phyloP scores from a whole-genome alignment of 92 coral and sea anemone species.

The Anthopleura xanthogrammica region DNA sequence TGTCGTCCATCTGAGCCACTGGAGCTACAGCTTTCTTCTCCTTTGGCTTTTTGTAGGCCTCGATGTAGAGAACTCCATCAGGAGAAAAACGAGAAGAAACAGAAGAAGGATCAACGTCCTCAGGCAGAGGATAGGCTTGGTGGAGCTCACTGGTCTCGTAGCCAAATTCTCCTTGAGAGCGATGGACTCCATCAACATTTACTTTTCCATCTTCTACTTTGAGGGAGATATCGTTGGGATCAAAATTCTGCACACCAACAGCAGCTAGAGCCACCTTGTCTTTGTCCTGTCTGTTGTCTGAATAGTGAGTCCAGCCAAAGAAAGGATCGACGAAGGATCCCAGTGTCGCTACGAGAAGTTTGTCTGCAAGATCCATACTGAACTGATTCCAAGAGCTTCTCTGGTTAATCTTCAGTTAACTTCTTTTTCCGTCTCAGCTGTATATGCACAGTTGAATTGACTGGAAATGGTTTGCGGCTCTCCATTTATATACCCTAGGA shows the following conservation, averaged over 20 bases:
- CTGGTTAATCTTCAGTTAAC: too few relatives aligned
- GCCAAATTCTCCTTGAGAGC: conserved; percentile 81
- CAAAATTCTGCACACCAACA: conserved; percentile 73
- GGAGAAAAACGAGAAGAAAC: conserved; percentile 73
- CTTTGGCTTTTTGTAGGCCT: conserved; percentile 55
- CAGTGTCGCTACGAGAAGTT: neutral
- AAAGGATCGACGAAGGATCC: neutral
- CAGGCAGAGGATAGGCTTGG: conserved; percentile 80
- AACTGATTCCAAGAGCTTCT: too few relatives aligned
- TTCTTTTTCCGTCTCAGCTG: too few relatives aligned
- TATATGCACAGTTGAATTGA: too few relatives aligned
- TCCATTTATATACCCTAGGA: too few relatives aligned
- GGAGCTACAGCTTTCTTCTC: conserved; percentile 38
- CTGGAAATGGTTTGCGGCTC: too few relatives aligned
- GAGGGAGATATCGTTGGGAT: conserved; percentile 78
- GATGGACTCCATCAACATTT: conserved; percentile 73
- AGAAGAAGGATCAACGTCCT: conserved; percentile 75
- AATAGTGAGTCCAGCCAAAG: neutral
- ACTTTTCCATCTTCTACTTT: conserved; percentile 82
- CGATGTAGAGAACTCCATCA: conserved; percentile 79
- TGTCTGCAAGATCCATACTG: neutral
- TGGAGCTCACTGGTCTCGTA: conserved; percentile 81
- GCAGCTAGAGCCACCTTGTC: conserved; percentile 66
- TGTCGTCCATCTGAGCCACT: conserved; percentile 81
- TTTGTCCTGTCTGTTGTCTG: neutral